These are phyloP conservation scores for Trichopoda pennipes DNA, from an alignment of 2,888 invertebrate genomes.

Conservation along the genomic window DNA sequence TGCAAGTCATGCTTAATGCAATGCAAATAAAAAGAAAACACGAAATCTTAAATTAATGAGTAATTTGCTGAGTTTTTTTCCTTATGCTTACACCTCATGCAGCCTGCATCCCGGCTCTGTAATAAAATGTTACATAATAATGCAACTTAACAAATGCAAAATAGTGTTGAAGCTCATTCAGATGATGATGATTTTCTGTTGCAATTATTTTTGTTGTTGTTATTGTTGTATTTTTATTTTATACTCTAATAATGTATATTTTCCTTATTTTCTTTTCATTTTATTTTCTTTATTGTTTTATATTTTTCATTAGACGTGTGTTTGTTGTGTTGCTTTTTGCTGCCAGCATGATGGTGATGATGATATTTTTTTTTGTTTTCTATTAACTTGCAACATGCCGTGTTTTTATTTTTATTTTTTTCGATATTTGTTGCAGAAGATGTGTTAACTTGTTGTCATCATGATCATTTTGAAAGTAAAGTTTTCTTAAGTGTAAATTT, in stretches of 20 bases:
- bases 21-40: constrained; percentile 7
- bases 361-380: not conserved
- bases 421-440: constrained; percentile 20
- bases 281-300: constrained; percentile 12
- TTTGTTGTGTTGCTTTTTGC: constrained; percentile 38
- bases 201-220: constrained; percentile 61
- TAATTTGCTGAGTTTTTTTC: constrained; percentile 51
- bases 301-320: constrained; percentile 34
- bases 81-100: constrained; percentile 29
- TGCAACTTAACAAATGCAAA: constrained; percentile 36
- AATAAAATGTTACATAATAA: constrained; percentile 55
- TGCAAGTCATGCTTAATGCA: constrained; percentile 28
- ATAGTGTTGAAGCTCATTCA: constrained; percentile 46
- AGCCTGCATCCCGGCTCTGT: constrained; percentile 33
- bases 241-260: not conserved
- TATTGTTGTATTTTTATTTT: not conserved
- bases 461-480: constrained; percentile 41
- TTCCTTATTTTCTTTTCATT: constrained; percentile 19
- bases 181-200: constrained; percentile 61
- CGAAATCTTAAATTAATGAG: constrained; percentile 34
- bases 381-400: constrained; percentile 46
- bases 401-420: constrained; percentile 55
- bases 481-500: constrained; percentile 44
- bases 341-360: constrained; percentile 22
- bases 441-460: constrained; percentile 51